These are phyloP conservation scores for Rhombomys opimus DNA, from an alignment of 2,113 vertebrate species.

Conservation along the genomic window DNA sequence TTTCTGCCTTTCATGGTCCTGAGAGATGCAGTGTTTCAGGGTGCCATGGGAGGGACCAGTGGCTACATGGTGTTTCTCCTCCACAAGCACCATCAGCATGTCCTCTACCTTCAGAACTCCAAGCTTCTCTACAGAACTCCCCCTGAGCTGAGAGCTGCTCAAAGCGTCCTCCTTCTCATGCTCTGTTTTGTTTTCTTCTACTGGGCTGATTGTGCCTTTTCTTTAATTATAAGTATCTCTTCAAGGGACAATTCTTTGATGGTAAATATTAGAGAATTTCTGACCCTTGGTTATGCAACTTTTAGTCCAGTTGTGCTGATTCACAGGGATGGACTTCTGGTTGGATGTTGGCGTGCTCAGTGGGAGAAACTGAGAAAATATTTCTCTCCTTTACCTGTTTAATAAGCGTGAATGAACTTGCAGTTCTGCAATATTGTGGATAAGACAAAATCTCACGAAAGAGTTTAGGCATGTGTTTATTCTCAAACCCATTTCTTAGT, in stretches of 20 bases:
- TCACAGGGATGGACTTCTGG: not conserved
- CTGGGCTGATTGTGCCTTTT: not conserved
- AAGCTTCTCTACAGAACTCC: not conserved
- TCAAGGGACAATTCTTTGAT: not conserved
- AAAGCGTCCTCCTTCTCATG: constrained; percentile 16
- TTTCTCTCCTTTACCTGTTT: not conserved
- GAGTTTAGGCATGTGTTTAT: not conserved
- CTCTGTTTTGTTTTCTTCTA: constrained; percentile 49
- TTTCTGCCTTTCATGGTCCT: not conserved
- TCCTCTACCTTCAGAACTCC: not conserved
- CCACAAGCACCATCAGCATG: not conserved
- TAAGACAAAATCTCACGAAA: not conserved
- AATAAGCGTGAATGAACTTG: not conserved
- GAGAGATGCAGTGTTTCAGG: not conserved
- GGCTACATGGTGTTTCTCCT: not conserved
- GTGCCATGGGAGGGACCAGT: not conserved
- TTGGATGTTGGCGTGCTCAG: not conserved
- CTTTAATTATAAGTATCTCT: not conserved
- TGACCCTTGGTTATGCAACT: not conserved
- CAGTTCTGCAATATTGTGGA: not conserved
- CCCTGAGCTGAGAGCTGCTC: not conserved
- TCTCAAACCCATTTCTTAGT: not conserved
- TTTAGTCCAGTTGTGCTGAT: not conserved
- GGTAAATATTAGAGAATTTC: not conserved
- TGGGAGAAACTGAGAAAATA: not conserved